A percentile compares a stretch with the other conserved stretches of the same genome.
Conservation (phyloP, 2,113 vertebrate species). For the Kobus ellipsiprymnus region DNA sequence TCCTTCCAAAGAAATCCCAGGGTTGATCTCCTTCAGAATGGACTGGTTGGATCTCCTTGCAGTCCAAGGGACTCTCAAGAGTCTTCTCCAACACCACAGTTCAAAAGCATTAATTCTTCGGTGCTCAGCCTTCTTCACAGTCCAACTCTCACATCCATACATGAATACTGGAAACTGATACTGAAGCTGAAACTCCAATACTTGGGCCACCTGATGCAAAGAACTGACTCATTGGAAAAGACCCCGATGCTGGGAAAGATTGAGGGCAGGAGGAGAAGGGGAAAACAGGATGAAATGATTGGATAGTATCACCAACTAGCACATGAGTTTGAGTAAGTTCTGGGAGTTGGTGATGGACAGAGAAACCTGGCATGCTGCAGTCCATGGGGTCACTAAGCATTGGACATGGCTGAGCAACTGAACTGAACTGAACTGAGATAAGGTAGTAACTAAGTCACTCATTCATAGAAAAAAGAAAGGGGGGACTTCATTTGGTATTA, state of each 20-base stretch:
- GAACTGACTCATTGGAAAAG: background rate
- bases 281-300: background rate
- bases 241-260: background rate
- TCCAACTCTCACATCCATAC: too few species aligned
- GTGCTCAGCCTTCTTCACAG: too few species aligned
- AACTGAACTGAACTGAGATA: background rate
- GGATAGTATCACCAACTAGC: background rate
- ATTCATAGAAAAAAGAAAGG: background rate
- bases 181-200: background rate
- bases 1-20: too few species aligned
- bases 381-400: background rate
- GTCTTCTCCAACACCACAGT: too few species aligned
- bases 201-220: background rate
- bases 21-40: too few species aligned
- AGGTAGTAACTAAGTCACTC: background rate
- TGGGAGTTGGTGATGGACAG: background rate
- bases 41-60: too few species aligned
- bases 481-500: background rate
- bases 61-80: too few species aligned
- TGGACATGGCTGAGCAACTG: background rate
- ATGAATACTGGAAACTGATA: background rate
- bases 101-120: too few species aligned
- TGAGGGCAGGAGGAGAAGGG: background rate
- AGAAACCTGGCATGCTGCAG: background rate
- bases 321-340: background rate